Evolutionary conservation across 2,888 invertebrate genomes (phyloP).

Genomic region (Plagodis dolabraria): DNA sequence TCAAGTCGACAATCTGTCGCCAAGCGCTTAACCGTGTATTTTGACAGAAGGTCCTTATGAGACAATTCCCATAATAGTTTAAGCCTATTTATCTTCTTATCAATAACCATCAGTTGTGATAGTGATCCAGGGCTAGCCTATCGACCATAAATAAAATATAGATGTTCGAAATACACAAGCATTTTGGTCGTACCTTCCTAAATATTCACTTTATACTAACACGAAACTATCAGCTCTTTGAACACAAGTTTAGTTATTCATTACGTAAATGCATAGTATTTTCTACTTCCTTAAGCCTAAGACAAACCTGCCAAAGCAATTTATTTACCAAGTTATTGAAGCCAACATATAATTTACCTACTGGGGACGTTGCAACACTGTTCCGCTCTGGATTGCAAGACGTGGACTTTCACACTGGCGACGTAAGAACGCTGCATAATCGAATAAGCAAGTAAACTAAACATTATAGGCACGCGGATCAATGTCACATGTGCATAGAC

Average conservation of each 20-base stretch:
- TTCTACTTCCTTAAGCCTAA: background rate
- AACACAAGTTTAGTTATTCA: background rate
- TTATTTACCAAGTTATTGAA: slow-evolving; percentile 16
- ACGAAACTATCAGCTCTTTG: too few species aligned
- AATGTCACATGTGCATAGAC: background rate
- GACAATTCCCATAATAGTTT: too few species aligned
- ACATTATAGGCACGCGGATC: background rate
- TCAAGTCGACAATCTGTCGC: too few species aligned
- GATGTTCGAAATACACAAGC: too few species aligned
- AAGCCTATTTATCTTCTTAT: too few species aligned
- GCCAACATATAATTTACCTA: slow-evolving; percentile 13
- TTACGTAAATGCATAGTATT: background rate
- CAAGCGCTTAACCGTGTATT: too few species aligned
- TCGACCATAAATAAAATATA: too few species aligned
- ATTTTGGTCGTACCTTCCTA: too few species aligned
- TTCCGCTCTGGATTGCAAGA: slow-evolving; percentile 29
- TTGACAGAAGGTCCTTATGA: too few species aligned
- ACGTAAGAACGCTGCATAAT: slow-evolving; percentile 18
- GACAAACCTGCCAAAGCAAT: slow-evolving; percentile 2
- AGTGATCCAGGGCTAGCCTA: too few species aligned
- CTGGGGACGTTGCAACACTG: slow-evolving; percentile 19
- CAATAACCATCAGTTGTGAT: too few species aligned
- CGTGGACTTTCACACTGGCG: slow-evolving; percentile 21
- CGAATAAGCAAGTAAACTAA: background rate
- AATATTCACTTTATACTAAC: too few species aligned